Evolutionary conservation across 2,797 vertebrate species (phyloP).

Genomic region (Lagocephalus sceleratus): DNA sequence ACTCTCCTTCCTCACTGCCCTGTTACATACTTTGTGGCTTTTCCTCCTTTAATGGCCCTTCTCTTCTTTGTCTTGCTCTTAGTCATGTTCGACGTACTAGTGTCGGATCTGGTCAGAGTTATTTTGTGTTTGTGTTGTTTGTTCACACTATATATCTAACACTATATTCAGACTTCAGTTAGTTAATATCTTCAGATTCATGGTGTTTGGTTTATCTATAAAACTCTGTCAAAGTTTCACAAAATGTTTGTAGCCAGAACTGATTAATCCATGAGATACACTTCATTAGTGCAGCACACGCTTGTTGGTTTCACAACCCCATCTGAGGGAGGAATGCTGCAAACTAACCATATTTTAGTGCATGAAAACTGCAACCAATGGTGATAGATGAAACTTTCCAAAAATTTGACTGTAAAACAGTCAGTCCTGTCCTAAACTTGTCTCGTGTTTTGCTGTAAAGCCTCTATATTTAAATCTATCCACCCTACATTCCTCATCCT

Average conservation of each 20-base stretch:
- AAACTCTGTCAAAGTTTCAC: too few relatives aligned
- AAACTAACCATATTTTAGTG: too few relatives aligned
- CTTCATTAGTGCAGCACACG: too few relatives aligned
- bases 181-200: background rate
- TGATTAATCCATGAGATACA: too few relatives aligned
- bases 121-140: background rate
- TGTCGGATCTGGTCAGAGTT: background rate
- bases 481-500: conserved; percentile 1
- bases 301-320: too few relatives aligned
- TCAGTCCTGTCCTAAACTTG: too few relatives aligned
- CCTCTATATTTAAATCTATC: conserved; percentile 2
- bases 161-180: background rate
- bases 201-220: background rate
- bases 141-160: too few relatives aligned
- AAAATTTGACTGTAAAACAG: too few relatives aligned
- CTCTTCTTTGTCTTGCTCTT: conserved; percentile 4
- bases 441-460: background rate
- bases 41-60: background rate
- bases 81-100: background rate
- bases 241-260: too few relatives aligned
- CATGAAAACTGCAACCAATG: too few relatives aligned
- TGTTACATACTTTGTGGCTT: conserved; percentile 17
- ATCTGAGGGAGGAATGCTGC: too few relatives aligned
- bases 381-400: too few relatives aligned
- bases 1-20: background rate